Evolutionary conservation across 2,797 vertebrate species (phyloP).

Genomic region (Fistularia commersonii): DNA sequence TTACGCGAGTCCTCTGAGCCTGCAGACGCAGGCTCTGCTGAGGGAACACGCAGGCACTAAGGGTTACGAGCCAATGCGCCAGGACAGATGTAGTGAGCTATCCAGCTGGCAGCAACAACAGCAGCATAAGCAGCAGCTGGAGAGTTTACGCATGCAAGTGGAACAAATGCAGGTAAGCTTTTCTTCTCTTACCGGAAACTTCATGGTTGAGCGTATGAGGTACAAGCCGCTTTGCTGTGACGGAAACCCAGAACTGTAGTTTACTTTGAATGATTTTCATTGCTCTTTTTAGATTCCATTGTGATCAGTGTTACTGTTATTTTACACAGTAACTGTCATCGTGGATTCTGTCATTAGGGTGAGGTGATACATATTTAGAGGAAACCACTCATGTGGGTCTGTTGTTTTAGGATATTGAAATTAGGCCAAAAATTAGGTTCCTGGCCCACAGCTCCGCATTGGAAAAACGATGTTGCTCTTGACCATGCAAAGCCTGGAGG

Average conservation of each 20-base stretch:
- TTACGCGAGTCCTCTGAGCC: constrained; percentile 67
- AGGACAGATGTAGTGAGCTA: constrained; percentile 79
- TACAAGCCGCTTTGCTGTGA: not conserved
- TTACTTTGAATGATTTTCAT: not conserved
- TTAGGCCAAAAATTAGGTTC: constrained; percentile 7
- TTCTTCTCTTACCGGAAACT: not conserved
- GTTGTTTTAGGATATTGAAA: constrained; percentile 14
- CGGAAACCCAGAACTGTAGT: not conserved
- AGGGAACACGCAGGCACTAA: constrained; percentile 63
- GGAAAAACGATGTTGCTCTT: constrained; percentile 9
- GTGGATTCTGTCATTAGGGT: constrained; percentile 1
- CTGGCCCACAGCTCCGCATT: constrained; percentile 18
- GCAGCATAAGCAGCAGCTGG: constrained; percentile 80
- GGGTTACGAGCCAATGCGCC: constrained; percentile 63
- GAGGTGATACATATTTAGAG: not conserved
- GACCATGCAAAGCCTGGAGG: constrained; percentile 20
- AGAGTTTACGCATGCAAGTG: constrained; percentile 84
- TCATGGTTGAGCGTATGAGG: not conserved
- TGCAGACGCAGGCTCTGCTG: constrained; percentile 73
- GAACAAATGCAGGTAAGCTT: constrained; percentile 91
- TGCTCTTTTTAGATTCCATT: not conserved
- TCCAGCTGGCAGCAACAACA: constrained; percentile 85
- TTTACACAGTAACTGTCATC: not conserved
- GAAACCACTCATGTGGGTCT: constrained; percentile 1
- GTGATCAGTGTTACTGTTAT: not conserved